Evolutionary conservation across 2,888 invertebrate species (phyloP).

Genomic region (Onchidella celtica): DNA sequence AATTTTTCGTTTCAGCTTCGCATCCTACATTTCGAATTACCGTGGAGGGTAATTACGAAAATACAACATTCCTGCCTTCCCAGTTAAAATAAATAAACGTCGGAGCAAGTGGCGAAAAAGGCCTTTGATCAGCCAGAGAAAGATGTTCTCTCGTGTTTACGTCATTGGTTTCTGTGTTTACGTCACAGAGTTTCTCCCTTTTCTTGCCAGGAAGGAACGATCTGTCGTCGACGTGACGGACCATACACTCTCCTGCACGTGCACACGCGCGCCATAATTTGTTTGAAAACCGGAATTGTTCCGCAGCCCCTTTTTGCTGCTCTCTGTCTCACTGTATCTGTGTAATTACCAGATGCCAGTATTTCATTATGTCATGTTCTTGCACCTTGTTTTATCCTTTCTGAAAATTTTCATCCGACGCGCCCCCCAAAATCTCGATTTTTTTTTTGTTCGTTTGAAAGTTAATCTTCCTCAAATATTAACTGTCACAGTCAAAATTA

Average conservation of each 20-base stretch:
- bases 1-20: slow-evolving; percentile 38
- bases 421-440: too few relatives aligned
- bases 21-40: slow-evolving; percentile 25
- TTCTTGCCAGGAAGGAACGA: background rate
- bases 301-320: background rate
- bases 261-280: background rate
- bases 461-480: too few relatives aligned
- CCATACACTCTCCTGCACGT: background rate
- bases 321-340: too few relatives aligned
- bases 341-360: too few relatives aligned
- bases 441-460: too few relatives aligned
- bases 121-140: slow-evolving; percentile 33
- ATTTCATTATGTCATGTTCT: too few relatives aligned
- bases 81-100: slow-evolving; percentile 43
- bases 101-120: slow-evolving; percentile 28
- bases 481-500: too few relatives aligned
- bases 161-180: slow-evolving; percentile 39
- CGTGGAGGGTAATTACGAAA: slow-evolving; percentile 31
- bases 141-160: slow-evolving; percentile 30
- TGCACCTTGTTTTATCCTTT: too few relatives aligned
- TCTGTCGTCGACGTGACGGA: slow-evolving; percentile 23
- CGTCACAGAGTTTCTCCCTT: slow-evolving; percentile 6
- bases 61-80: slow-evolving; percentile 16
- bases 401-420: too few relatives aligned
- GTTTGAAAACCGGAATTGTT: too few relatives aligned